Conservation (phyloP, 2,797 vertebrate species). For the Chloroceryle amazona region DNA sequence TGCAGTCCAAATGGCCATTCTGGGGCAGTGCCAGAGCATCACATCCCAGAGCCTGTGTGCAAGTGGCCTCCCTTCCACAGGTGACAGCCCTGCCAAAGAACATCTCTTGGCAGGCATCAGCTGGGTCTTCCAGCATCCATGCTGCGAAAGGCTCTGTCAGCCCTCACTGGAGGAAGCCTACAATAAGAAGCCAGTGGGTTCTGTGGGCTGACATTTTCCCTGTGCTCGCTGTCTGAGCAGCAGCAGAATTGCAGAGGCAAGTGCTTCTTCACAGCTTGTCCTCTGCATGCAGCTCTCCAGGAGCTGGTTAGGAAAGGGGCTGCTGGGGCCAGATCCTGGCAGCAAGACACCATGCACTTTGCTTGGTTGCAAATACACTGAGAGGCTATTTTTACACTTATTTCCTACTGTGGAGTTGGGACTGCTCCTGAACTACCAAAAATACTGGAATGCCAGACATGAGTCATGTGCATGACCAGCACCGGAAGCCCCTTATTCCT, state of each 20-base stretch:
- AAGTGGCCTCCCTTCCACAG: not conserved
- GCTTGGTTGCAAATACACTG: not conserved
- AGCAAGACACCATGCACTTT: not conserved
- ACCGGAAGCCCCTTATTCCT: not conserved
- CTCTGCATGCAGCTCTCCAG: not conserved
- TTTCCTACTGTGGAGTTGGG: not conserved
- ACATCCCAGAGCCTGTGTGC: rapidly evolving
- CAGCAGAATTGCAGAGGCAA: not conserved
- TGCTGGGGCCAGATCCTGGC: not conserved
- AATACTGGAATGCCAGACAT: not conserved
- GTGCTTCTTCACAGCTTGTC: not conserved
- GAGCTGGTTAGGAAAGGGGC: not conserved
- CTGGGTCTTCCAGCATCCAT: not conserved
- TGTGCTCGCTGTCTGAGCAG: not conserved
- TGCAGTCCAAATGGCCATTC: not conserved
- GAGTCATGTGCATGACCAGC: not conserved
- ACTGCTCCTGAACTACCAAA: not conserved
- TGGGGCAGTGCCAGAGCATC: not conserved
- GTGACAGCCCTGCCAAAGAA: not conserved
- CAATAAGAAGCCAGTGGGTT: not conserved
- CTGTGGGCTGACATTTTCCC: not conserved
- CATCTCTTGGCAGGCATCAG: not conserved
- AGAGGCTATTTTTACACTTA: not conserved
- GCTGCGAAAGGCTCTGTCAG: not conserved
- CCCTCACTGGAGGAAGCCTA: not conserved